Evolutionary conservation across 2,888 invertebrate species (phyloP), one percentile per base, ranked within the genome.

Genomic region (Noctua pronuba): DNA sequence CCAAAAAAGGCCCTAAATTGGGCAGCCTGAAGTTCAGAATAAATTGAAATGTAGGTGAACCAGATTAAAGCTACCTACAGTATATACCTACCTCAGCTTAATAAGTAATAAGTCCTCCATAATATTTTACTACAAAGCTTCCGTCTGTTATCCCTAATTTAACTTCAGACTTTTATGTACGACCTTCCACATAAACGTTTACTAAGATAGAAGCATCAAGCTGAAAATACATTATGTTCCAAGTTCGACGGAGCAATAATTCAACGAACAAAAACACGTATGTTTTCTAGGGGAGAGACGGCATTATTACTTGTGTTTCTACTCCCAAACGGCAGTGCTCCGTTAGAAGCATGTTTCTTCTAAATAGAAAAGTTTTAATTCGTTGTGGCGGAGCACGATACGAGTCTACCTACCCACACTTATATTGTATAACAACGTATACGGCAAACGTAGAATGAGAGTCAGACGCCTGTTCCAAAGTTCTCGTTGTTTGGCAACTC

Each of bases 281-380:
- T 90, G 90, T 91, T 93, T 91, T 90, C 90, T 89, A 88, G 88
- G 86, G 82, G 87, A 87, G 87, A 87, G 84, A 84, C 73, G 85
- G 82, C 83, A 88, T 90, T 92, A 90, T 91, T 91, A 89, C 89
- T 90, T 89, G 89, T 89, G 89, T 88, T 87, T 82, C 90, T 89
- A 85, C 87, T 90, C 87, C 90, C 89, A 90, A 89, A 91, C 90
- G 90, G 88, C 86, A 86, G 72, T 77, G 88, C 77, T 85, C 86
- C 67, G 90, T 89, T 86, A 83, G 88, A 88, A 88, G 86, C 84
- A 89, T 92, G 93, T 92, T 91, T 94, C 92, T 92, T 92, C 91
- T 92, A 94, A 94, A 93, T 92, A 93, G 91, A 91, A 94, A 95
- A 95, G 94, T 95, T 95, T 94, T 94, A 94, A 95, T 94, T 94